Evolutionary conservation across 1,140 invertebrate genomes (phyloP), one percentile per base, ranked within the genome.

Genomic region (Hycleus cichorii): DNA sequence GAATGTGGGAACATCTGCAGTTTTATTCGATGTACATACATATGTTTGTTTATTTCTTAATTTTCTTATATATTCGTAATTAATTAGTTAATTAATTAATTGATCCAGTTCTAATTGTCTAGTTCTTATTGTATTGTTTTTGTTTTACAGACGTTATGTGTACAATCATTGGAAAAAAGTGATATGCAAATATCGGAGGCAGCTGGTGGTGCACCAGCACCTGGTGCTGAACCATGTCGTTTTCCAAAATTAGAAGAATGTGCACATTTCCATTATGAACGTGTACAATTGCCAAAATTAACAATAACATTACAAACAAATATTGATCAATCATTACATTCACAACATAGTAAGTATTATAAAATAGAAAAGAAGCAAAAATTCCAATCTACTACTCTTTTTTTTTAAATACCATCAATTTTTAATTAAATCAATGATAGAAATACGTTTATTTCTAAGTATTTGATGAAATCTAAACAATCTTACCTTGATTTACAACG

Each of bases 201-300:
- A 49, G 68, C 66, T 11, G 66, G 64, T 11, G 67, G 68, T 18
- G 59, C 49, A 5, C 68, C 66, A 38, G 65, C 62, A 39, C 59
- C 63, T 11, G 71, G 73, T 0, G 64, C 73, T 3, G 69, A 70
- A 52, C 67, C 69, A 24, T 80, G 79, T 56, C 76, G 83, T 5
- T 97, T 97, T 78, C 94, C 94, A 5, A 95, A 94, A 72, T 79
- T 98, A 57, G 91, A 97, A 73, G 93, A 98, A 74, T 98, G 94
- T 77, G 94, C 94, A n/a, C 95, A 98, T 74, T 98, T 98, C 76
- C 95, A 98, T 74, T 98, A 97, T 74, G 95, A 97, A 67, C 82
- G 90, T 63, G 93, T 97, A 1, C 89, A 93, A 64, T 79, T 98
- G 60, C 84, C 86, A 9, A 80, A 83, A 0, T 75, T 95, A 5